phyloP scores from a whole-genome alignment of 2,113 vertebrate species.

The Tachycineta bicolor region DNA sequence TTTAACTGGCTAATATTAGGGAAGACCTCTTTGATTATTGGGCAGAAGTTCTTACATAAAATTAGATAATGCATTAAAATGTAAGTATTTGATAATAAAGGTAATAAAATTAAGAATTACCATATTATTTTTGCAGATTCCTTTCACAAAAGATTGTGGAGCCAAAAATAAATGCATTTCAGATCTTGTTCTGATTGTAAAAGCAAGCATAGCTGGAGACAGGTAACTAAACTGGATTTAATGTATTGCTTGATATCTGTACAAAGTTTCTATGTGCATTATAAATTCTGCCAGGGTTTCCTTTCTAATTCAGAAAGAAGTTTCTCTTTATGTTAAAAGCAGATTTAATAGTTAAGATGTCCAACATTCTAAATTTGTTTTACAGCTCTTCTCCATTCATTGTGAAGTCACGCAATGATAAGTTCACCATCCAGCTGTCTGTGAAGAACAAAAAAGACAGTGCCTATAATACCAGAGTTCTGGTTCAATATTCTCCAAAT shows the following conservation, averaged over 20 bases:
- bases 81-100: background rate
- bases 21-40: background rate
- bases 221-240: constrained; percentile 56
- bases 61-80: background rate
- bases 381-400: constrained; percentile 74
- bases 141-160: constrained; percentile 92
- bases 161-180: constrained; percentile 86
- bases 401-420: constrained; percentile 83
- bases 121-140: constrained; percentile 79
- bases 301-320: background rate
- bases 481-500: constrained; percentile 86
- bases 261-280: background rate
- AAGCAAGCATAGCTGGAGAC: constrained; percentile 71
- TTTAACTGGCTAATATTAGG: background rate
- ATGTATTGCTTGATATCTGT: background rate
- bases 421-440: constrained; percentile 80
- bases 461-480: constrained; percentile 92
- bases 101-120: background rate
- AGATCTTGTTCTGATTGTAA: constrained; percentile 83
- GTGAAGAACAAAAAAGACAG: constrained; percentile 88
- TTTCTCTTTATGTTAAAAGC: background rate
- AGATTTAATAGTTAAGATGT: background rate
- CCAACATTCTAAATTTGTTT: constrained; percentile 6
- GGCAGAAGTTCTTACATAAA: background rate
- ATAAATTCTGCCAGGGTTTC: background rate